These are phyloP conservation scores for Drosophila pachea DNA, from an alignment of 1,140 invertebrate genomes.

Conservation along the genomic window DNA sequence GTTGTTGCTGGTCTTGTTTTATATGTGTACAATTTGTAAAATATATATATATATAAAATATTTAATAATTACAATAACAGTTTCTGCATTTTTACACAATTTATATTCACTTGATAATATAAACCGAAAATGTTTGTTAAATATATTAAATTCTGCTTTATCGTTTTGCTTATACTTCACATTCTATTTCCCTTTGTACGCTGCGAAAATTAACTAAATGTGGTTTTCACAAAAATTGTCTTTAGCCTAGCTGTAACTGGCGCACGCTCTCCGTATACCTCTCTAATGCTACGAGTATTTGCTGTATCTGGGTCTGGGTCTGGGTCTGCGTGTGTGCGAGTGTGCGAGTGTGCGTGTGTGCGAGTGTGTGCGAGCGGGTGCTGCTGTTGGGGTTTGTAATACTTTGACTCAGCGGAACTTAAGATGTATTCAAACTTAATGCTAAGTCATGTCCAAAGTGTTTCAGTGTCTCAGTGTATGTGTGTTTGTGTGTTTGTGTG, in stretches of 20 bases:
- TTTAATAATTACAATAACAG: constrained; percentile 24
- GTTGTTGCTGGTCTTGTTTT: not conserved
- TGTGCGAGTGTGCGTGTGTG: not conserved
- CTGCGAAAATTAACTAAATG: constrained; percentile 31
- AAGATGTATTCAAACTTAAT: constrained; percentile 26
- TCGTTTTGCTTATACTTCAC: no score
- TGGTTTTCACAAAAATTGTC: constrained; percentile 25
- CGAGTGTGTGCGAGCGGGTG: constrained; percentile 18
- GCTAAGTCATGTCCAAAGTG: constrained; percentile 29
- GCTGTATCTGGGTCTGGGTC: constrained; percentile 1
- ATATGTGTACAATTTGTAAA: constrained; percentile 38
- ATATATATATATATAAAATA: constrained; percentile 3
- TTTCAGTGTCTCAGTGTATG: not conserved
- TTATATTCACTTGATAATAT: constrained; percentile 35
- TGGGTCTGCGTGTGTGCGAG: not conserved
- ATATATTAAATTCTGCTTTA: not conserved
- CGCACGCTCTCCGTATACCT: constrained; percentile 22
- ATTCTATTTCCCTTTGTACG: constrained; percentile 5
- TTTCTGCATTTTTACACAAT: constrained; percentile 28
- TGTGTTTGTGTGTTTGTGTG: constrained; percentile 10
- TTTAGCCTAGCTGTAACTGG: constrained; percentile 38
- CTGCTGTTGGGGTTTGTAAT: constrained; percentile 47
- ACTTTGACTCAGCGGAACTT: constrained; percentile 61
- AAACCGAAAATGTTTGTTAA: constrained; percentile 30
- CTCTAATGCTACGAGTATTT: constrained; percentile 67